phyloP scores from a whole-genome alignment of 2,113 vertebrate genomes.

The Lasiurus cinereus region DNA sequence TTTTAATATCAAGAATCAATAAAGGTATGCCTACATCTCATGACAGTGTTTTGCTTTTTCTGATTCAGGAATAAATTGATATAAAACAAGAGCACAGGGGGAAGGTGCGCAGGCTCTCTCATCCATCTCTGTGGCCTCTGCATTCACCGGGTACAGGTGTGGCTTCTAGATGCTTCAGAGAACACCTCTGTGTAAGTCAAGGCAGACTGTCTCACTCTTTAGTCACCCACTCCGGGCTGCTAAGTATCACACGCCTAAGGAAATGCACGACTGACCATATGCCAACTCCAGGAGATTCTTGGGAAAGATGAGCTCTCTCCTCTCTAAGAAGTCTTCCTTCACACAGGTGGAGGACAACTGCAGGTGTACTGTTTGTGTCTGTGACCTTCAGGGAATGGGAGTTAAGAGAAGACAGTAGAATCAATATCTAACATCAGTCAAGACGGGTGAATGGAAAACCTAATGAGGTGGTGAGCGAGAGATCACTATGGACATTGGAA shows the following conservation, averaged over 20 bases:
- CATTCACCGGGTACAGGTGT: neutral
- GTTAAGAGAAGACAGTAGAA: neutral
- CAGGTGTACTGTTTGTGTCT: neutral
- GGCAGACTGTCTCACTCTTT: neutral
- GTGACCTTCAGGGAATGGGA: neutral
- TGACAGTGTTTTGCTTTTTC: neutral
- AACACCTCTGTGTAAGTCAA: neutral
- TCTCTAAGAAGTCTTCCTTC: neutral
- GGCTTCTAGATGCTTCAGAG: neutral
- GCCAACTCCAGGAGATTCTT: neutral
- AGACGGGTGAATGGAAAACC: neutral
- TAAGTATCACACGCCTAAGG: neutral
- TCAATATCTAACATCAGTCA: neutral
- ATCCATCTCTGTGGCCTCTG: neutral
- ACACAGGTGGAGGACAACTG: neutral
- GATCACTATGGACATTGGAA: neutral
- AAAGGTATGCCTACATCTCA: neutral
- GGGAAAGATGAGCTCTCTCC: neutral
- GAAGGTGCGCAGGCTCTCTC: neutral
- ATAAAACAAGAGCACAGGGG: neutral
- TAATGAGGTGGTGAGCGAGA: neutral
- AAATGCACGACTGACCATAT: neutral
- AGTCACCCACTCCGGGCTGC: neutral
- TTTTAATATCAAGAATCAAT: conserved; percentile 6
- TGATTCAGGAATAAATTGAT: neutral